Percentiles rank a stretch among this genome's conserved stretches.
Evolutionary conservation across 1,140 invertebrate genomes (phyloP).

Genomic region (Glossosoma conforme): DNA sequence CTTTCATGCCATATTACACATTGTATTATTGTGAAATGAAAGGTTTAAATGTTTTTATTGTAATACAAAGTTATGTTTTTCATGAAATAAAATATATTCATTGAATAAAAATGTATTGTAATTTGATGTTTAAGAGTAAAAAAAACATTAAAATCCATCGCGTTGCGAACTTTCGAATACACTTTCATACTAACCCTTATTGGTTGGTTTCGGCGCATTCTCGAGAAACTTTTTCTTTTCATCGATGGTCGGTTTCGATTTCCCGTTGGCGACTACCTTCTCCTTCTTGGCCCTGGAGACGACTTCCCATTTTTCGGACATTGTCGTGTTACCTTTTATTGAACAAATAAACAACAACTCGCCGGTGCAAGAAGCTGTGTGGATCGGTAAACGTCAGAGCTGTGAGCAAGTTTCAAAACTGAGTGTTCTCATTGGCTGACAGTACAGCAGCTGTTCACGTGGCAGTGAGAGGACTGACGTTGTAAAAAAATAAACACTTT

Average conservation of each 20-base stretch:
- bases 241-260: constrained; percentile 55
- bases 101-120: no score
- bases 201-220: constrained; percentile 42
- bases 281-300: constrained; percentile 67
- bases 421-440: constrained; percentile 11
- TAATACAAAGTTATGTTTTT: no score
- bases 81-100: no score
- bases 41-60: no score
- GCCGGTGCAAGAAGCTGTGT: no score
- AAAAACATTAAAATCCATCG: no score
- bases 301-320: constrained; percentile 74
- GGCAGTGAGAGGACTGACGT: constrained; percentile 10
- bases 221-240: constrained; percentile 52
- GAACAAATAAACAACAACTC: constrained; percentile 13
- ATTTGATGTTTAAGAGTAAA: no score
- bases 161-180: no score
- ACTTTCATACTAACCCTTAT: constrained; percentile 15
- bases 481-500: neutral
- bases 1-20: no score
- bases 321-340: constrained; percentile 32
- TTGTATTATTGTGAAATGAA: no score
- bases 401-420: constrained; percentile 7
- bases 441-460: constrained; percentile 12
- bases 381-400: constrained; percentile 17
- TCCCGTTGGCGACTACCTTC: constrained; percentile 57